These are phyloP conservation scores for Caenorhabditis latens DNA, from an alignment of 1,140 invertebrate species.

Conservation along the genomic window DNA sequence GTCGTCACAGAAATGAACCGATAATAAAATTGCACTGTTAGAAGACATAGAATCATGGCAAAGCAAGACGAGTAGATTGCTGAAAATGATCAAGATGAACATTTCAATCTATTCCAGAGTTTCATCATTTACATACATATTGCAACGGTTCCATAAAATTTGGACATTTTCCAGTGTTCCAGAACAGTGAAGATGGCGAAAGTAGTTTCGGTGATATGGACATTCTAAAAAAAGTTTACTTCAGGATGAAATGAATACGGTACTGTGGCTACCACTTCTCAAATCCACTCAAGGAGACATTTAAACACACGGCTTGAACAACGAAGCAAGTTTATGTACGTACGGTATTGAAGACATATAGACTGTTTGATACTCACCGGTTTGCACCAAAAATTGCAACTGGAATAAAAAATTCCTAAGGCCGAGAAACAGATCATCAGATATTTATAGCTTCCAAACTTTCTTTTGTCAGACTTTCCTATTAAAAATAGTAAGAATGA, in stretches of 20 bases:
- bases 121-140: neutral
- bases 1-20: neutral
- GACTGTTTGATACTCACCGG: neutral
- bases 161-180: neutral
- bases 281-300: no score
- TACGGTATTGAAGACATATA: no score
- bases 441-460: constrained; percentile 51
- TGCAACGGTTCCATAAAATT: neutral
- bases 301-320: no score
- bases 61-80: neutral
- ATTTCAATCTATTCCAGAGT: neutral
- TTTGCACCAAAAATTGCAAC: neutral
- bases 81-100: neutral
- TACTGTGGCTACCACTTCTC: no score
- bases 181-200: neutral
- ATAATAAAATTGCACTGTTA: neutral
- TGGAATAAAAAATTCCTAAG: neutral
- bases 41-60: neutral
- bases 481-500: constrained; percentile 12
- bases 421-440: constrained; percentile 5
- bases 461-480: neutral
- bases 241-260: no score
- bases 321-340: no score
- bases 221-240: constrained; percentile 7
- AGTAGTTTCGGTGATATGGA: neutral